These are phyloP conservation scores for Eupeodes corollae DNA, from an alignment of 1,140 invertebrate species.

Conservation along the genomic window DNA sequence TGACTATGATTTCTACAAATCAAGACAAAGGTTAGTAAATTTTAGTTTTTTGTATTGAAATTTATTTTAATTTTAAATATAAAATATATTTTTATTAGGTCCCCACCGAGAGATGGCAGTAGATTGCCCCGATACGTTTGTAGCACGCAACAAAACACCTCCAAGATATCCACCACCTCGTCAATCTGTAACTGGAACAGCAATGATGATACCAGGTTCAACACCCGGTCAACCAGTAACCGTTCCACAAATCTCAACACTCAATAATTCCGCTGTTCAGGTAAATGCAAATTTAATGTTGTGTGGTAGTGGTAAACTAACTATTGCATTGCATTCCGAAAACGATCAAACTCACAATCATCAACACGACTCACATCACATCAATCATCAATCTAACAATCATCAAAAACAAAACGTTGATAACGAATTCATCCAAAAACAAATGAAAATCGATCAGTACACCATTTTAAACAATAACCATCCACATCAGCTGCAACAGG, in stretches of 20 bases:
- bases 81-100: slow-evolving; percentile 39
- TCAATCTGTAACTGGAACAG: slow-evolving; percentile 31
- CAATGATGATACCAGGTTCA: slow-evolving; percentile 8
- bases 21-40: slow-evolving; percentile 48
- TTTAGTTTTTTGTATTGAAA: neutral
- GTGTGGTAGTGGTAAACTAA: neutral
- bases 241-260: neutral
- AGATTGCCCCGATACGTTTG: slow-evolving; percentile 92
- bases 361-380: neutral
- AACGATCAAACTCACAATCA: slow-evolving; percentile 2
- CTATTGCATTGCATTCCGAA: neutral
- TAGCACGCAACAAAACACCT: slow-evolving; percentile 79
- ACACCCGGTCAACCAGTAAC: slow-evolving; percentile 7
- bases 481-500: slow-evolving; percentile 10
- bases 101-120: slow-evolving; percentile 95
- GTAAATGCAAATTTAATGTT: slow-evolving; percentile 13
- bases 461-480: neutral
- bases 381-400: neutral
- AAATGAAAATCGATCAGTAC: too few relatives aligned
- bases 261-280: slow-evolving; percentile 10
- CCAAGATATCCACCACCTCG: slow-evolving; percentile 78
- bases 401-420: too few relatives aligned
- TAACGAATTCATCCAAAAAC: too few relatives aligned
- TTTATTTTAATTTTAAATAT: neutral
- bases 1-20: slow-evolving; percentile 54